These are phyloP conservation scores for Myotis yumanensis DNA, from an alignment of 2,113 vertebrate genomes.

Conservation along the genomic window DNA sequence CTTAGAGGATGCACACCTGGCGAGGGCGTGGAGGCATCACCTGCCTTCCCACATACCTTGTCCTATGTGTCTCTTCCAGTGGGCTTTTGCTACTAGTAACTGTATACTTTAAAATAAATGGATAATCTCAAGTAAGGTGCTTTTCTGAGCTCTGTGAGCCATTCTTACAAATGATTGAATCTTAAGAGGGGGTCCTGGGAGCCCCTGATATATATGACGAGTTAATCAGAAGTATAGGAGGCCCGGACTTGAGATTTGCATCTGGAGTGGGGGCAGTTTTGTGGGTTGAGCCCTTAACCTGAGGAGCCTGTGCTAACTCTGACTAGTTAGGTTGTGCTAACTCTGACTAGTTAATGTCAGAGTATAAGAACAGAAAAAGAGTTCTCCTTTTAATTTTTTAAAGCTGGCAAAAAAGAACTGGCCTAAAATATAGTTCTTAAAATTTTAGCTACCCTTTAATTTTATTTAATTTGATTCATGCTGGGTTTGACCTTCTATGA, in stretches of 20 bases:
- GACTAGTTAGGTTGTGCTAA: neutral
- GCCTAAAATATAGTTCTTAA: neutral
- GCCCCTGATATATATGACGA: neutral
- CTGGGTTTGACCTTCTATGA: constrained; percentile 22
- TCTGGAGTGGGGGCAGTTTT: neutral
- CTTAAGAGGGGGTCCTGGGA: neutral
- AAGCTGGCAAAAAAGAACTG: neutral
- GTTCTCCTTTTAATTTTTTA: neutral
- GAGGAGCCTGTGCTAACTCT: neutral
- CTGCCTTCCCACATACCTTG: neutral
- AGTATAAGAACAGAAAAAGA: neutral
- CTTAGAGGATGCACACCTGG: neutral
- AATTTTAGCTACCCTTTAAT: neutral
- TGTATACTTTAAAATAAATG: neutral
- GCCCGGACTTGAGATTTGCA: neutral
- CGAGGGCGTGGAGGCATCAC: neutral
- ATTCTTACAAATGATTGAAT: neutral
- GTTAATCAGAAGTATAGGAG: neutral
- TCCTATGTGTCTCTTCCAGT: neutral
- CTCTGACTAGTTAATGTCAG: neutral
- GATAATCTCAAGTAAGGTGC: neutral
- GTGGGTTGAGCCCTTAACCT: neutral
- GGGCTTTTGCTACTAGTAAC: neutral
- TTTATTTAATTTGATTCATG: constrained; percentile 30
- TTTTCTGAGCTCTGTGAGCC: neutral